Conservation (phyloP, 2,888 invertebrate genomes). For the Hirudinaria manillensis region DNA sequence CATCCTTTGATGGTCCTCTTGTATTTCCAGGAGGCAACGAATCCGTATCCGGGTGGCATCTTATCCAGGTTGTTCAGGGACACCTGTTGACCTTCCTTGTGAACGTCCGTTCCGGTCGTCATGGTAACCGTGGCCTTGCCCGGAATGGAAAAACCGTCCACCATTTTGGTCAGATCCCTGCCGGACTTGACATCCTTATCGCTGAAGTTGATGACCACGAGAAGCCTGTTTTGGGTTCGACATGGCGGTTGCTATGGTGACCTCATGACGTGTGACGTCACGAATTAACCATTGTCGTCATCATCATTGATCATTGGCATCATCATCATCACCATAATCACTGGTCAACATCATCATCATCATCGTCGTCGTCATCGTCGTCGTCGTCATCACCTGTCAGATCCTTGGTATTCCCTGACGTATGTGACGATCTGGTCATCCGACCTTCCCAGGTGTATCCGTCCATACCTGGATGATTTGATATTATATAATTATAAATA, state of each 20-base stretch:
- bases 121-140: conserved; percentile 42
- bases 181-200: background rate
- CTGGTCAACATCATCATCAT: too few species aligned
- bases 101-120: conserved; percentile 24
- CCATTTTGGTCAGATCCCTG: conserved; percentile 39
- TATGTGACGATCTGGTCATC: conserved; percentile 45
- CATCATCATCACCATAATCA: background rate
- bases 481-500: background rate
- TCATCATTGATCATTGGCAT: too few species aligned
- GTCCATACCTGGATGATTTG: conserved; percentile 44
- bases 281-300: background rate
- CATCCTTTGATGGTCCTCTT: conserved; percentile 34
- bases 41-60: conserved; percentile 43
- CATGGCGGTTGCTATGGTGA: background rate
- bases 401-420: conserved; percentile 48
- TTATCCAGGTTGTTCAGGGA: conserved; percentile 9
- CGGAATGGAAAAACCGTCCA: conserved; percentile 41
- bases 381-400: conserved; percentile 43
- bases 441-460: conserved; percentile 39
- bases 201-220: conserved; percentile 47
- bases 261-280: background rate
- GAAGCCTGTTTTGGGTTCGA: conserved; percentile 43
- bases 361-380: too few species aligned
- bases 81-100: conserved; percentile 34
- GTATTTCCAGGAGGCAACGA: conserved; percentile 48